A percentile compares a stretch with the other conserved stretches of the same genome.
phyloP scores from a whole-genome alignment of 2,888 invertebrate genomes.

The Podabrus alpinus region DNA sequence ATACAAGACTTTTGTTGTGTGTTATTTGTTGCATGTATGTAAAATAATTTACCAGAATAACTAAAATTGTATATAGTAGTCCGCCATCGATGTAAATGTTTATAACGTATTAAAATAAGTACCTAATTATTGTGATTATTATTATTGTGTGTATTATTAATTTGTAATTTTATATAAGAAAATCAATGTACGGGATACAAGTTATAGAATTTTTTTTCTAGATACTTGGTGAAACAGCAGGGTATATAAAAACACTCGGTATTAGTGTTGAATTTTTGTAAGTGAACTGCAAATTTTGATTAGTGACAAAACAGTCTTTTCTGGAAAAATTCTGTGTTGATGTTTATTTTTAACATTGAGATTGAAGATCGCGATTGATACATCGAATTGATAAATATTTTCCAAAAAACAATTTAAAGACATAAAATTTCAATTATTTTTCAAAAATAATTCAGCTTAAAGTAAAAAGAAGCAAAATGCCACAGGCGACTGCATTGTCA shows the following conservation, averaged over 20 bases:
- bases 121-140: constrained; percentile 3
- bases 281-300: background rate
- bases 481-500: background rate
- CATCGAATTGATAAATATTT: too few species aligned
- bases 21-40: constrained; percentile 20
- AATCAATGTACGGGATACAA: background rate
- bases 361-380: too few species aligned
- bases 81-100: constrained; percentile 1
- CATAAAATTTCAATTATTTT: background rate
- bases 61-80: constrained; percentile 17
- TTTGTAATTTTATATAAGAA: background rate
- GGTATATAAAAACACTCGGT: background rate
- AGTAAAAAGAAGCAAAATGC: background rate
- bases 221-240: background rate
- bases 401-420: background rate
- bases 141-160: constrained; percentile 3
- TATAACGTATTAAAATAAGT: constrained; percentile 1
- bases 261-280: background rate
- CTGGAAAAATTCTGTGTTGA: background rate
- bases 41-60: constrained; percentile 9
- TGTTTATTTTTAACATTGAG: too few species aligned
- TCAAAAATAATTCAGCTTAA: background rate
- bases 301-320: background rate
- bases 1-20: constrained; percentile 11
- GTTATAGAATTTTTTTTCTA: background rate